phyloP scores from a whole-genome alignment of 2,113 vertebrate genomes.

The Callocephalon fimbriatum region DNA sequence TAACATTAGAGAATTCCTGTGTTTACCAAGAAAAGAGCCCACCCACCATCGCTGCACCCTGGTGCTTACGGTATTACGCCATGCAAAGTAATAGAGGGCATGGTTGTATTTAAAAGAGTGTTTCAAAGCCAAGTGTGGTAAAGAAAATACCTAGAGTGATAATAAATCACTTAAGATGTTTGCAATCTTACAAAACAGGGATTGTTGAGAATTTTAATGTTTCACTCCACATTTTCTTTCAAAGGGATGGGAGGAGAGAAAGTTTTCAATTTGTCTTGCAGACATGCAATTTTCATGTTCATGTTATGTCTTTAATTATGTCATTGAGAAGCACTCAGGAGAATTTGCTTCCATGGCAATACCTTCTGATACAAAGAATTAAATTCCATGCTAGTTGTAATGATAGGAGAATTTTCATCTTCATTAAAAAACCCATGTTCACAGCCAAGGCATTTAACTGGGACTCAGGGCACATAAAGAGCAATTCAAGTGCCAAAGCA shows the following conservation, averaged over 20 bases:
- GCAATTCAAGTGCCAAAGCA: background rate
- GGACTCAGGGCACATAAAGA: background rate
- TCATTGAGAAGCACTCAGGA: background rate
- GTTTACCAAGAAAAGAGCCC: conserved; percentile 33
- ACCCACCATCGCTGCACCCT: background rate
- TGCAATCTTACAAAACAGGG: background rate
- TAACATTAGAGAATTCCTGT: background rate
- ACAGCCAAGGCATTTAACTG: background rate
- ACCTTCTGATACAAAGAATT: background rate
- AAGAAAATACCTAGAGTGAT: conserved; percentile 39
- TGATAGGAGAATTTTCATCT: background rate
- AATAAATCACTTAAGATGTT: conserved; percentile 48
- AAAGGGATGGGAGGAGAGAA: background rate
- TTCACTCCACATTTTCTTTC: background rate
- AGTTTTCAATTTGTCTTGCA: conserved; percentile 1
- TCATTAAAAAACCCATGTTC: background rate
- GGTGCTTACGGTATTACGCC: background rate
- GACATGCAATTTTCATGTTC: background rate
- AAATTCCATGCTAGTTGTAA: background rate
- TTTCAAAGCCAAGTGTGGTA: conserved; percentile 51
- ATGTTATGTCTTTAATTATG: background rate
- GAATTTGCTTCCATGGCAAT: conserved; percentile 1
- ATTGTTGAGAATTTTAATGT: background rate
- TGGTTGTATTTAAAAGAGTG: conserved; percentile 26
- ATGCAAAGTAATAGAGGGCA: background rate